These are phyloP conservation scores for Fragum fragum DNA, from an alignment of 2,888 invertebrate species.

Conservation along the genomic window DNA sequence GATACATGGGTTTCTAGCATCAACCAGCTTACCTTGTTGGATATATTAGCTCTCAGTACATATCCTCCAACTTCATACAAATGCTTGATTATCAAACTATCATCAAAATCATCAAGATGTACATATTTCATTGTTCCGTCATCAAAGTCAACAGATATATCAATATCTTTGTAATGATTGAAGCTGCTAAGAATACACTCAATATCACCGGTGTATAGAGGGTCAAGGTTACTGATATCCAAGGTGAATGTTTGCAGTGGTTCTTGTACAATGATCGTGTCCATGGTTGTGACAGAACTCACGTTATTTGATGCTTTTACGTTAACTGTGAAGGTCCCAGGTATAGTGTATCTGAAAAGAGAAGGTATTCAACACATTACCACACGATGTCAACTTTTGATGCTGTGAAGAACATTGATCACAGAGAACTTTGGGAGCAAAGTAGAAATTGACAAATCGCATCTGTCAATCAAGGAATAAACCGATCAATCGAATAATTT, in stretches of 20 bases:
- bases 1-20: conserved; percentile 39
- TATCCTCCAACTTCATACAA: conserved; percentile 62
- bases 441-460: too few relatives aligned
- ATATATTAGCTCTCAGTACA: conserved; percentile 54
- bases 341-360: conserved; percentile 44
- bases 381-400: too few relatives aligned
- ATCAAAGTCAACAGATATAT: conserved; percentile 58
- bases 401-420: too few relatives aligned
- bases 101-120: conserved; percentile 32
- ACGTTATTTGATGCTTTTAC: conserved; percentile 66
- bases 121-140: conserved; percentile 39
- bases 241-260: conserved; percentile 36
- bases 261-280: conserved; percentile 57
- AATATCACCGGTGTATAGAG: conserved; percentile 51
- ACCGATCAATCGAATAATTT: too few relatives aligned
- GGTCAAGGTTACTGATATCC: conserved; percentile 33
- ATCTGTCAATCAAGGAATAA: too few relatives aligned
- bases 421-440: too few relatives aligned
- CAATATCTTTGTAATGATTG: conserved; percentile 35
- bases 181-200: conserved; percentile 26
- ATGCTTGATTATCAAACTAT: conserved; percentile 44
- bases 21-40: conserved; percentile 67
- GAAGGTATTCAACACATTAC: too few relatives aligned
- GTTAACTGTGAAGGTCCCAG: conserved; percentile 56
- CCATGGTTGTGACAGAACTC: conserved; percentile 34